Percentiles rank a stretch among this genome's conserved stretches.
phyloP scores from a whole-genome alignment of 2,888 invertebrate species.

The Drosophila phalerata region DNA sequence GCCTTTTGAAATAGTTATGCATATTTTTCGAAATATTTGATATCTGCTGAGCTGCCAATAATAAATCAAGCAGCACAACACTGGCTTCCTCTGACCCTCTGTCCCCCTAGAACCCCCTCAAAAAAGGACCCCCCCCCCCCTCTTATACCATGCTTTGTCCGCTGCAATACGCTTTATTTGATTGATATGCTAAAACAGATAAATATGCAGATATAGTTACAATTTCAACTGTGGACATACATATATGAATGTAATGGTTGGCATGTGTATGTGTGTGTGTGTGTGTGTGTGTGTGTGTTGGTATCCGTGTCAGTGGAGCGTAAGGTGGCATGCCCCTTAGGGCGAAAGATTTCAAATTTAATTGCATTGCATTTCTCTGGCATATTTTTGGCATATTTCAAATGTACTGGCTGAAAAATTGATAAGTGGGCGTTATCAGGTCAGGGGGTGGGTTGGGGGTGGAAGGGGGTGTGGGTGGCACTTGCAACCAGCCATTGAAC shows the following conservation, averaged over 20 bases:
- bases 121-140: too few relatives aligned
- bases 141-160: background rate
- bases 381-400: conserved; percentile 43
- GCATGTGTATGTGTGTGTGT: background rate
- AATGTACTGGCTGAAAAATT: conserved; percentile 37
- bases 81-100: too few relatives aligned
- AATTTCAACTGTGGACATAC: background rate
- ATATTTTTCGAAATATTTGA: background rate
- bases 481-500: background rate
- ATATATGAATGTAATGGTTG: background rate
- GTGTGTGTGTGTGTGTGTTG: background rate
- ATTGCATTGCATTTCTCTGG: conserved; percentile 50
- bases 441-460: background rate
- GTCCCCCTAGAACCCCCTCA: background rate
- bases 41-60: conserved; percentile 1
- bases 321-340: conserved; percentile 3
- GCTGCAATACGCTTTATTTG: conserved; percentile 45
- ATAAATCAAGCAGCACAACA: conserved; percentile 9
- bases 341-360: conserved; percentile 37
- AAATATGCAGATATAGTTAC: conserved; percentile 19
- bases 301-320: conserved; percentile 30
- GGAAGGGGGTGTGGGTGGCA: too few relatives aligned
- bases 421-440: conserved; percentile 33
- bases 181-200: conserved; percentile 47
- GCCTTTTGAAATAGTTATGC: too few relatives aligned